phyloP scores from a whole-genome alignment of 2,797 vertebrate genomes.

The Chromis chromis region DNA sequence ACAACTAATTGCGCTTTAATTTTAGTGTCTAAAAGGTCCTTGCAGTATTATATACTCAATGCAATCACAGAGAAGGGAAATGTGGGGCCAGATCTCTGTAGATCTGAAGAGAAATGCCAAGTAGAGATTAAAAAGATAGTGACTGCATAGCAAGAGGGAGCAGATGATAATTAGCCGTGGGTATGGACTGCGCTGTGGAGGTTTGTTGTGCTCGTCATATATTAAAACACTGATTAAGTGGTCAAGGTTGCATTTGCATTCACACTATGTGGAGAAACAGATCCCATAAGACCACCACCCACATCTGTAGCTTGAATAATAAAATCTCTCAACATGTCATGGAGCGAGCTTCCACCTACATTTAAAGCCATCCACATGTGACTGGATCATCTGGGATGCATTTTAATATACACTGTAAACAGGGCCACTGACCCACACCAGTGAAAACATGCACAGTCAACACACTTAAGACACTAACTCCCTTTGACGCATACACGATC shows the following conservation, averaged over 20 bases:
- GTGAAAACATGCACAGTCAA: slow-evolving; percentile 27
- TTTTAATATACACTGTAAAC: slow-evolving; percentile 28
- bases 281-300: slow-evolving; percentile 10
- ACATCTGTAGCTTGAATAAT: slow-evolving; percentile 10
- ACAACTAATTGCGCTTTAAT: not conserved
- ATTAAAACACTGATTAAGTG: slow-evolving; percentile 18
- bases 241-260: slow-evolving; percentile 3
- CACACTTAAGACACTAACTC: slow-evolving; percentile 27
- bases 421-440: slow-evolving; percentile 15
- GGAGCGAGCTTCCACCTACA: slow-evolving; percentile 1
- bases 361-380: not conserved
- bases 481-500: slow-evolving; percentile 37
- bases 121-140: slow-evolving; percentile 1
- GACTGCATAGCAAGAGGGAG: not conserved
- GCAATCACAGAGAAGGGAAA: not conserved
- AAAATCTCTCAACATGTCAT: not conserved
- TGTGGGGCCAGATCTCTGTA: not conserved
- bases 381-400: slow-evolving; percentile 15
- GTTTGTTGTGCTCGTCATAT: slow-evolving; percentile 9
- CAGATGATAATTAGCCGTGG: slow-evolving; percentile 1
- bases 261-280: not conserved
- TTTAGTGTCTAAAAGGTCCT: not conserved
- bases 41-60: not conserved
- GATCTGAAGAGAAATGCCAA: slow-evolving; percentile 4
- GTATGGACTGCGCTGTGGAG: slow-evolving; percentile 1